Percentiles rank a stretch among this genome's conserved stretches.
Evolutionary conservation across 2,113 vertebrate species (phyloP).

Genomic region (Hippocampus zosterae): DNA sequence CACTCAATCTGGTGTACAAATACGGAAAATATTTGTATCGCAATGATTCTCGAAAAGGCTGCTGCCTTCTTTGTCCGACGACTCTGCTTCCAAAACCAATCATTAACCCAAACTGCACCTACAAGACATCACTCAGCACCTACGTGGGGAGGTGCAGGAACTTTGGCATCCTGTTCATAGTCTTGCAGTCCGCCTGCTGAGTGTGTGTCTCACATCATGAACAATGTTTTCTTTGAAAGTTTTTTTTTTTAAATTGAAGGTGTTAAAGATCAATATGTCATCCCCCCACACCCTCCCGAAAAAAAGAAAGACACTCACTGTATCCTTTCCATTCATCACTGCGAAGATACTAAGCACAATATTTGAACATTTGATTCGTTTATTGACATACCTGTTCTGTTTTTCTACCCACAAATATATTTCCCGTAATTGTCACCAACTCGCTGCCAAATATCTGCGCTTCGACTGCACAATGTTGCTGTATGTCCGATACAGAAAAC

Average conservation of each 20-base stretch:
- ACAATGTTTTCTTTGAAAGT: slow-evolving; percentile 8
- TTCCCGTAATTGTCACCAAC: too few relatives aligned
- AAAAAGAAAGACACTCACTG: neutral
- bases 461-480: neutral
- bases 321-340: neutral
- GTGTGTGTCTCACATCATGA: neutral
- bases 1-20: neutral
- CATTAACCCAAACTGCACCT: slow-evolving; percentile 28
- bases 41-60: neutral
- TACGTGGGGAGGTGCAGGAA: slow-evolving; percentile 45
- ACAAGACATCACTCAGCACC: slow-evolving; percentile 51
- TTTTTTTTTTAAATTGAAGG: neutral
- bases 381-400: neutral
- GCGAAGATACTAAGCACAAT: neutral
- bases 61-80: slow-evolving; percentile 18
- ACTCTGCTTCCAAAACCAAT: slow-evolving; percentile 3
- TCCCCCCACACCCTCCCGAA: too few relatives aligned
- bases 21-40: neutral
- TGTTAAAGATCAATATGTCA: neutral
- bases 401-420: neutral
- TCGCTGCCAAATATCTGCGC: neutral
- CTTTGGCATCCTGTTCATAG: slow-evolving; percentile 16
- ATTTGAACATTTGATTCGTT: neutral
- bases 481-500: neutral
- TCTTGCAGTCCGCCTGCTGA: slow-evolving; percentile 5